Evolutionary conservation across 2,888 invertebrate species (phyloP), one percentile per base, ranked within the genome.

Genomic region (Nemotelus nigrinus): DNA sequence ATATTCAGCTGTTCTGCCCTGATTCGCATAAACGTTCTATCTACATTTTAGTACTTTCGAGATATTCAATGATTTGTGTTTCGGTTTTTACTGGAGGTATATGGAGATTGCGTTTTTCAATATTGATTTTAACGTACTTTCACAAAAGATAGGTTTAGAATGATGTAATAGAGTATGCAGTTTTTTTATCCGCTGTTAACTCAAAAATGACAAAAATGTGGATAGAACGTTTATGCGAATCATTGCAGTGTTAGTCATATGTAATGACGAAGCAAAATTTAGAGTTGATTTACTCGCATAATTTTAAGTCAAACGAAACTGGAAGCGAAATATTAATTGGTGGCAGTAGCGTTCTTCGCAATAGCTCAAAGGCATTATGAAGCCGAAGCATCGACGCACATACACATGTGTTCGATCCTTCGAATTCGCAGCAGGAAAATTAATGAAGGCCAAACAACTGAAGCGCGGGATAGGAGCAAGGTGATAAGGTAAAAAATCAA

Each of bases 301-400:
- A 74, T 74, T 60, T 74, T 63, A 60, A 25, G 25, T 63, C 63
- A 48, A 25, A 60, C 48, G 60, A 60, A 74, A 74, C 48, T 60
- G 74, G 74, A 25, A 74, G 74, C 74, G 41, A 47, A 60, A 74
- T 74, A 70, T 70, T 70, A 70, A 70, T 70, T 70, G 70, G 53
- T 55, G 55, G 25, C 55, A 47, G 55, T 53, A 70, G 41, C n/a
- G 25, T 60, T 60, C 25, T 2, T 2, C 41, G 60, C 41, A 0
- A 60, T 60, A 39, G 60, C 60, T 60, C 25, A 3, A n/a, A 43
- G 60, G 60, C 41, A 41, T 4, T 60, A 41, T 60, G 2, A 60
- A 41, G 41, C 41, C 60, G 39, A 25, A 10, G 39, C 39, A 1
- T 43, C 41, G 41, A 7, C 60, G 4, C 41, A 57, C 57, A 25